These are phyloP conservation scores for Oxytorus armatus DNA, from an alignment of 2,888 invertebrate species.

Conservation along the genomic window DNA sequence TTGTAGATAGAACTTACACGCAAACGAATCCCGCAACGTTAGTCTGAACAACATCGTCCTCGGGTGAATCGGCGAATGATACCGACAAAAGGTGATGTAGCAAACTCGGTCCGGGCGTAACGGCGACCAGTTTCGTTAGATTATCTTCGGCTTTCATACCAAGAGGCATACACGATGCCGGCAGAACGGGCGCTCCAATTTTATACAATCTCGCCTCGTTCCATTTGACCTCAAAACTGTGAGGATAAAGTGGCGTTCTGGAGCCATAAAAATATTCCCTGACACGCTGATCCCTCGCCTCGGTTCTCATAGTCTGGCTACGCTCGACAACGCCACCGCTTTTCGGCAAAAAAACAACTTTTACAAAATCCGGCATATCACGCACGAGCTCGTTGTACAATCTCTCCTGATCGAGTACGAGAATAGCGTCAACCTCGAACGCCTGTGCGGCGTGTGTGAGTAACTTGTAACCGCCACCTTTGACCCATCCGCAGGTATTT, in stretches of 20 bases:
- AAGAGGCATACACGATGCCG: conserved; percentile 98
- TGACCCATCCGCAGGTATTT: conserved; percentile 99
- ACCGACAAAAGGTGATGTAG: conserved; percentile 96
- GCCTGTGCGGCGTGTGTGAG: conserved; percentile 95
- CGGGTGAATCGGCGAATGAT: conserved; percentile 92
- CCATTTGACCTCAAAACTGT: conserved; percentile 97
- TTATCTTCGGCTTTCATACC: conserved; percentile 98
- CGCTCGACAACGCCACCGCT: conserved; percentile 98
- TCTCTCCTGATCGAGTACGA: conserved; percentile 98
- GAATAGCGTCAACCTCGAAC: conserved; percentile 97
- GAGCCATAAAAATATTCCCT: conserved; percentile 98
- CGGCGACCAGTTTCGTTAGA: conserved; percentile 93
- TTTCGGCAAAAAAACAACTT: conserved; percentile 95
- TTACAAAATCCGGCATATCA: conserved; percentile 97
- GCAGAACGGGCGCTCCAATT: conserved; percentile 96
- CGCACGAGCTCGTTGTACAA: conserved; percentile 96
- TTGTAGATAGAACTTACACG: conserved; percentile 88
- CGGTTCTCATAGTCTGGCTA: conserved; percentile 89
- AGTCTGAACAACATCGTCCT: conserved; percentile 94
- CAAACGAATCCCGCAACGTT: conserved; percentile 97
- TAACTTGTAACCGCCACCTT: conserved; percentile 94
- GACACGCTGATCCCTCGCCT: conserved; percentile 92
- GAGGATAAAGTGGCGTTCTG: conserved; percentile 93
- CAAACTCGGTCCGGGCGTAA: conserved; percentile 91
- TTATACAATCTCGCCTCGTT: conserved; percentile 95